Base-by-base conservation (phyloP, 2,888 invertebrate species). In the Ichneumon xanthorius region DNA sequence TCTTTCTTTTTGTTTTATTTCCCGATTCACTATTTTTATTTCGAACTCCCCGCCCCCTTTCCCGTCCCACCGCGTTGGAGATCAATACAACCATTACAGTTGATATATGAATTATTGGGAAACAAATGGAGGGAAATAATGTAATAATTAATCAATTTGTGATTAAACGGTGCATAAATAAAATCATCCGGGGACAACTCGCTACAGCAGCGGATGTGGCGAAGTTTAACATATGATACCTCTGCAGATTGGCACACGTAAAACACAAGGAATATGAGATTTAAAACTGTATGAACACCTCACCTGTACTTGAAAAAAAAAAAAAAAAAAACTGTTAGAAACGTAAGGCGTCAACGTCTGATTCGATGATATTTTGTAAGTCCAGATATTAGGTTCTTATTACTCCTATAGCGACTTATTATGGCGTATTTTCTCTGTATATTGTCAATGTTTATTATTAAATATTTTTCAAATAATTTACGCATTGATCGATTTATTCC, bases 361-460 rank as follows among this genome's bases (percentile, higher is more conserved):
- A 93, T 93, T 93, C 93, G 90, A 93, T 92, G 92, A 92, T 93
- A 92, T 92, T 93, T 93, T 93, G 90, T 93, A 92, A 93, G 92
- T 92, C 92, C 92, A 93, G 92, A 92, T 92, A 91, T 91, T 92
- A 92, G 93, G 93, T 93, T 93, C 92, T 92, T 91, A 92, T 92
- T 92, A 93, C 90, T 90, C 92, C 90, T 91, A 93, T 92, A 93
- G 92, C 91, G 90, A 93, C 92, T 22, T 22, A 22, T 93, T 92
- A 93, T 93, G 92, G 92, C 92, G 92, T 93, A 93, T 93, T 93
- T 93, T 93, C 93, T 93, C 93, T 93, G 93, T 93, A 93, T 93
- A 93, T 93, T 93, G 92, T 93, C 93, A 93, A 92, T 93, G 93
- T 93, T 93, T 93, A 93, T 93, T 93, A 93, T 93, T 93, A 93